Conservation (phyloP, 2,113 vertebrate species). For the Turnix velox region DNA sequence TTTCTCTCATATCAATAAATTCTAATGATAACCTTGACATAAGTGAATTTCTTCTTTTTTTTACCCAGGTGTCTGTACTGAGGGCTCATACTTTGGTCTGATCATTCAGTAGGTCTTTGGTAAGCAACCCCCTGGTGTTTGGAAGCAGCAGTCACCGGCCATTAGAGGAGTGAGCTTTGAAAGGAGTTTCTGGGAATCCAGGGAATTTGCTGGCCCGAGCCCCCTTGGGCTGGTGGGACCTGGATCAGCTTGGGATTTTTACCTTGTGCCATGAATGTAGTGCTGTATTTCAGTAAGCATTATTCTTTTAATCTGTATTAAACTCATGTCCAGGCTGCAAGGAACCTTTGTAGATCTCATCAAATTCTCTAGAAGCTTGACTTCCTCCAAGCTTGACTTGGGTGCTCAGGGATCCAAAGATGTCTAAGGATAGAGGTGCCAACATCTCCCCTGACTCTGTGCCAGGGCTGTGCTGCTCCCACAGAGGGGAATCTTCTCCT, state of each 20-base stretch:
- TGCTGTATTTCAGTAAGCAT: not conserved
- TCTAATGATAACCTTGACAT: constrained; percentile 43
- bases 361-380: not conserved
- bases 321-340: not conserved
- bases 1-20: constrained; percentile 66
- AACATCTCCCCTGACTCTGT: not conserved
- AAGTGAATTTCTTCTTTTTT: not conserved
- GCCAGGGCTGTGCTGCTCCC: not conserved
- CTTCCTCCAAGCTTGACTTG: not conserved
- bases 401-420: not conserved
- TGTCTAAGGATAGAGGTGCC: not conserved
- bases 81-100: not conserved
- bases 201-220: not conserved
- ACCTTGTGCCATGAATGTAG: rapidly evolving
- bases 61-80: not conserved
- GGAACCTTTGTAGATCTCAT: not conserved
- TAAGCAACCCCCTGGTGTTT: not conserved
- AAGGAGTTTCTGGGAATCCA: not conserved
- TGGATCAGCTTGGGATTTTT: not conserved
- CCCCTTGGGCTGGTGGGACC: not conserved
- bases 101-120: not conserved
- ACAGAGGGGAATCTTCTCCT: not conserved
- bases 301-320: not conserved
- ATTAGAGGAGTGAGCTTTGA: not conserved
- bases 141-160: not conserved